Percentiles rank a stretch among this genome's conserved stretches.
Conservation (phyloP, 1,140 invertebrate species). For the Dermatophagoides farinae region DNA sequence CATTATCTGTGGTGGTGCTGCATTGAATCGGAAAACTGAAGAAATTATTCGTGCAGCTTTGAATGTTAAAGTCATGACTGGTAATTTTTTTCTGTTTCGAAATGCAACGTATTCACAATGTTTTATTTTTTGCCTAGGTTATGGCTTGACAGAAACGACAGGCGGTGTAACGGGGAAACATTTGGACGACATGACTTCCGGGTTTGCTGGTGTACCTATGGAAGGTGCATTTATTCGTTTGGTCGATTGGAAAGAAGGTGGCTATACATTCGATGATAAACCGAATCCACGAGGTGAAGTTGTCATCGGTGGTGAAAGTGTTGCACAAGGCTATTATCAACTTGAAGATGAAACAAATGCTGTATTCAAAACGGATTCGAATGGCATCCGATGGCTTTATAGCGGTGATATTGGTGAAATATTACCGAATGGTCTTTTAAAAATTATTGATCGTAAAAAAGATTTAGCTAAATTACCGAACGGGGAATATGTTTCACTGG, state of each 20-base stretch:
- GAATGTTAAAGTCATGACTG: constrained; percentile 70
- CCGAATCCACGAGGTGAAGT: constrained; percentile 33
- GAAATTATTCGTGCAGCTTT: constrained; percentile 79
- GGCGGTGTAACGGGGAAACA: constrained; percentile 21
- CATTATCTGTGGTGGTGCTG: constrained; percentile 76
- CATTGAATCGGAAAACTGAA: constrained; percentile 78
- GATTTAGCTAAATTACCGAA: constrained; percentile 69
- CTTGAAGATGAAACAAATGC: constrained; percentile 31
- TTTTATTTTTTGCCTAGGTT: constrained; percentile 24
- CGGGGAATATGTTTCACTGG: constrained; percentile 30
- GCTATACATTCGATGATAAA: constrained; percentile 30
- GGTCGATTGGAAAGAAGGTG: constrained; percentile 71
- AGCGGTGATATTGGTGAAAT: constrained; percentile 37
- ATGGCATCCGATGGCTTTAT: constrained; percentile 30
- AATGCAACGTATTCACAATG: not conserved
- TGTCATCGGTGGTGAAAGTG: constrained; percentile 33
- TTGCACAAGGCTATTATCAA: constrained; percentile 34
- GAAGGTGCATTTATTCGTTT: constrained; percentile 64
- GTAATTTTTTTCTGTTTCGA: constrained; percentile 24
- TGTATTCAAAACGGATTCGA: constrained; percentile 26
- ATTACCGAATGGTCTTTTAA: constrained; percentile 30
- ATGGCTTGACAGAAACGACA: constrained; percentile 88
- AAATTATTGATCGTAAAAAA: constrained; percentile 40
- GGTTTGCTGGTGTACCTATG: constrained; percentile 53
- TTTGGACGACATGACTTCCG: constrained; percentile 43